Evolutionary conservation across 2,888 invertebrate genomes (phyloP).

Genomic region (Teleiodes luculella): DNA sequence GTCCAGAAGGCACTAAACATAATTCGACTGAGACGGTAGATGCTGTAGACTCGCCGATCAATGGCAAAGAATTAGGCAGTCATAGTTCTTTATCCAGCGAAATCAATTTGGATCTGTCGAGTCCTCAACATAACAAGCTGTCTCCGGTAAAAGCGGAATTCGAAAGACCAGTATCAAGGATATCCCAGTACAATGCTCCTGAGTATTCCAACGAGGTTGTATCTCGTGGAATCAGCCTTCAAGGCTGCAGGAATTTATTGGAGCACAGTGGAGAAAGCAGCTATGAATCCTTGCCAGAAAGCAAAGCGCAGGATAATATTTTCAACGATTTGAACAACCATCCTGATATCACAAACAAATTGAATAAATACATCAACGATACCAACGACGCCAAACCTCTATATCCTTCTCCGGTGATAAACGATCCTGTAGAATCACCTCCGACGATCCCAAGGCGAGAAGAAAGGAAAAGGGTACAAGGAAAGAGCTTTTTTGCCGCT

Average conservation of each 20-base stretch:
- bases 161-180: constrained; percentile 57
- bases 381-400: constrained; percentile 38
- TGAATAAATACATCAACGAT: constrained; percentile 56
- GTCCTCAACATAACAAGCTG: constrained; percentile 61
- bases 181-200: constrained; percentile 49
- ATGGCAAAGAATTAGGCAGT: constrained; percentile 65
- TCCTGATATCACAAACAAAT: constrained; percentile 34
- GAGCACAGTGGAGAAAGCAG: constrained; percentile 63
- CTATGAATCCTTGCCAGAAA: constrained; percentile 52
- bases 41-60: constrained; percentile 66
- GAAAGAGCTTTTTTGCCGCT: too few relatives aligned
- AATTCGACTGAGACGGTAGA: constrained; percentile 75
- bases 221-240: constrained; percentile 61
- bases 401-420: constrained; percentile 44
- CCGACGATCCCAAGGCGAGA: constrained; percentile 47
- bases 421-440: constrained; percentile 38
- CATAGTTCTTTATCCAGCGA: constrained; percentile 76
- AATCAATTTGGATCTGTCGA: constrained; percentile 76
- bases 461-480: too few relatives aligned
- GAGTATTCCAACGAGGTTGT: constrained; percentile 67
- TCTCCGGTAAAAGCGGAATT: constrained; percentile 58
- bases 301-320: constrained; percentile 35
- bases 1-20: constrained; percentile 77
- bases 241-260: constrained; percentile 55
- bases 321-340: constrained; percentile 50